Conservation (phyloP, 53 echinoderm and acorn worm species). For the Stichopus horrens region DNA sequence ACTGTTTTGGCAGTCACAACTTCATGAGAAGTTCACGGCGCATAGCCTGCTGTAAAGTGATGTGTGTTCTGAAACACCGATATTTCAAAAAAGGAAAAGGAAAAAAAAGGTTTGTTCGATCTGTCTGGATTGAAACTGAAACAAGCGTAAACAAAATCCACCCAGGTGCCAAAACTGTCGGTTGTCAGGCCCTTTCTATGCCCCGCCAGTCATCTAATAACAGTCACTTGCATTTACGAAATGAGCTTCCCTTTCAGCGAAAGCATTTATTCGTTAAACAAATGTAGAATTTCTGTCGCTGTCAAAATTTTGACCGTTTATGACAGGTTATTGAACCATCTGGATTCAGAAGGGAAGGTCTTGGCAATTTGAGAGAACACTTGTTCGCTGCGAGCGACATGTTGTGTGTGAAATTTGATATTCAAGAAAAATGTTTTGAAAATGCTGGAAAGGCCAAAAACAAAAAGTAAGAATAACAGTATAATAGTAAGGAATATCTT, state of each 20-base stretch:
- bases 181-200: neutral
- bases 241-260: constrained; percentile 1
- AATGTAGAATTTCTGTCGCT: neutral
- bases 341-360: neutral
- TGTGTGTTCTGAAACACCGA: too few relatives aligned
- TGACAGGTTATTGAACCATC: constrained; percentile 18
- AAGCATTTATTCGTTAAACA: neutral
- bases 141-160: too few relatives aligned
- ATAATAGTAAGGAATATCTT: neutral
- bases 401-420: neutral
- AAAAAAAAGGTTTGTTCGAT: too few relatives aligned
- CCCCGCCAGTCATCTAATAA: neutral
- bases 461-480: neutral
- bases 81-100: too few relatives aligned
- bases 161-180: too few relatives aligned
- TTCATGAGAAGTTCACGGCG: too few relatives aligned
- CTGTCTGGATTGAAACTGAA: too few relatives aligned
- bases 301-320: constrained; percentile 3
- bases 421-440: neutral
- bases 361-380: neutral
- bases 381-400: neutral
- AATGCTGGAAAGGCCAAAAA: neutral
- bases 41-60: too few relatives aligned
- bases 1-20: too few relatives aligned
- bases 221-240: constrained; percentile 4